Base-by-base conservation (phyloP, 2,797 vertebrate species). In the Sebastes umbrosus region DNA sequence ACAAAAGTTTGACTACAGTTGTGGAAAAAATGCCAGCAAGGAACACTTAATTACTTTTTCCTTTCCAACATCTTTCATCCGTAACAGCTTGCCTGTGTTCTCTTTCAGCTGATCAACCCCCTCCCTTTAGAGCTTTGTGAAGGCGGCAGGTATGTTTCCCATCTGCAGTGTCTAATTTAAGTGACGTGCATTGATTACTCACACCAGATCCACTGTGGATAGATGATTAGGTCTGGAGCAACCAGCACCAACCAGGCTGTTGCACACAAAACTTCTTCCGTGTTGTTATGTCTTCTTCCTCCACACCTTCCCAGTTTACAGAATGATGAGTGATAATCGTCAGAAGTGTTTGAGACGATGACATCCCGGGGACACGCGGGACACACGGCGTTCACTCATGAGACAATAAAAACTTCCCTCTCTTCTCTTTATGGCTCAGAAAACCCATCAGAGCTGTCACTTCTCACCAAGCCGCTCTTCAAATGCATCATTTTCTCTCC, bases 141-240 rank as follows among this genome's bases (percentile, higher is more conserved):
- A 79, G 74, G 59, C 50, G 16, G 67, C 86, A 89, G 88, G 87
- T 90, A 83, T 50, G 78, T 78, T 79, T 84, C 84, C 82, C 80
- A 88, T 91, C 87, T 90, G 86, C 78, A 52, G 76, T 12, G 20
- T 79, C 62, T 83, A 68, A 83, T 83, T 91, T 79, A 77, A 58
- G 74, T 80, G 78, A 75, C 31, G 71, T 5, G 55, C 20, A 27
- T 32, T 69, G 80, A 82, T 84, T 84, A 85, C 69, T 77, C 74
- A 46, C 74, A 79, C 22, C 54, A 46, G 11, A 78, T 75, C 75
- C 75, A 32, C 68, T 69, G 73, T 66, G 77, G 75, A 79, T 50
- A 36, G 77, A 34, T 10, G 66, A 85, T 80, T 70, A 72, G 36
- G 20, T 72, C 50, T 69, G 16, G 25, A 69, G 52, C 36, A 69